Evolutionary conservation across 2,888 invertebrate genomes (phyloP), one percentile per base, ranked within the genome.

Genomic region (Liposcelis brunnea): DNA sequence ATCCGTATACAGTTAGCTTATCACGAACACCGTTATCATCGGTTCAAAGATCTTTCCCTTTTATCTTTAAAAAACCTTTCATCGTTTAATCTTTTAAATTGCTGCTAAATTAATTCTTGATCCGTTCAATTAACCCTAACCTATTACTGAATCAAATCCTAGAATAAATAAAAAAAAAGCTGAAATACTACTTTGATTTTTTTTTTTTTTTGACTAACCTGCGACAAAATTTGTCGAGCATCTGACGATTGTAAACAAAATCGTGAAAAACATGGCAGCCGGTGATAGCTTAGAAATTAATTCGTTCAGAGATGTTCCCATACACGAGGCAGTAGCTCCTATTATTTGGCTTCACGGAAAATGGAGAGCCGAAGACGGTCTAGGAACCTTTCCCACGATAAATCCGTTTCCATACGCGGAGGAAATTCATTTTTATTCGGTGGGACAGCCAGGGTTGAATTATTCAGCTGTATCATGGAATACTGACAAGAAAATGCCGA

Each of bases 401-500:
- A 60, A 66, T 6, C 62, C 70, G 1, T 74, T 77, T 49, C 53
- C 59, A 1, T 77, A 73, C 53, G 64, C 66, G 36, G 77, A 75
- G 53, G 66, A 68, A 47, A 53, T 76, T 40, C 68, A 66, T 50
- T 76, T 76, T 54, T 52, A 55, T 40, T 72, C 69, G 35, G 56
- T 70, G 58, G 76, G 76, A 8, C 75, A 75, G 52, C 76, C 77
- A 1, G 66, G 74, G 63, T 63, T 74, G 19, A 73, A 71, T 55
- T 77, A 67, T 52, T 53, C 56, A 2, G 70, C 72, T 0, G 60
- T 59, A 46, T 71, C 73, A 0, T 67, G 62, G 55, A 64, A 74
- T 52, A 67, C 71, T 0, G 65, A 65, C 21, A 69, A 64, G 31
- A 64, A 66, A 21, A 65, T 58, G 2, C 71, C 73, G 0, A 71